Base-by-base conservation (phyloP, 2,888 invertebrate genomes). In the Hipparchia semele region DNA sequence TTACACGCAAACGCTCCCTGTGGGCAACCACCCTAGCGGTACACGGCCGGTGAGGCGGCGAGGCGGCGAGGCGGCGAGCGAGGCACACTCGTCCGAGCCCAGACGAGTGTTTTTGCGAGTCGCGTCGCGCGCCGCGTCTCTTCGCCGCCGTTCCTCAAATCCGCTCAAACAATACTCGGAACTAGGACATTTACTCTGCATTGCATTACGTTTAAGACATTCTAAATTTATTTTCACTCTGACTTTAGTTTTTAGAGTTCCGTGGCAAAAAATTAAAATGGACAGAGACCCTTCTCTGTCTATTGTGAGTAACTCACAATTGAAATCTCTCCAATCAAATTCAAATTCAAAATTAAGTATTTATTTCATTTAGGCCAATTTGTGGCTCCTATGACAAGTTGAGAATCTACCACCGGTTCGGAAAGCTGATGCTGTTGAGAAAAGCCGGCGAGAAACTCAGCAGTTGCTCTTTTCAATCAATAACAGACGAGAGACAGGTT, bases 91-190 rank as follows among this genome's bases (percentile, higher is more conserved):
- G 83, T 78, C 82, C 82, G 81, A 76, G 84, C 84, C 85, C 87
- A 89, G 89, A 88, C 91, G 80, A 84, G 82, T 84, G 90, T 93
- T 92, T 92, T 92, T 92, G 92, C 83, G 81, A 88, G 90, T 88
- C 89, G 87, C 87, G 91, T 84, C 89, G 88, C 87, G 87, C 90
- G 88, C 84, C 85, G 82, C 82, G 86, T 76, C 86, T 82, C 83
- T 84, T 83, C 83, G 85, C 80, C 84, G 86, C 80, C 86, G 80
- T 87, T 89, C 86, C 84, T 86, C 84, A 88, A 90, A 88, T 83
- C 83, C 80, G 80, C 84, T 83, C 84, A 85, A 82, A 82, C 87
- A 83, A 91, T 91, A 92, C 91, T 86, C 84, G 82, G 91, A 92
- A 91, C 87, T 89, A 90, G 87, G 83, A 83, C 84, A 84, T 87